Percentiles rank a stretch among this genome's conserved stretches.
These are phyloP conservation scores for Melangyna quadrimaculata DNA, from an alignment of 2,888 invertebrate genomes.

Conservation along the genomic window DNA sequence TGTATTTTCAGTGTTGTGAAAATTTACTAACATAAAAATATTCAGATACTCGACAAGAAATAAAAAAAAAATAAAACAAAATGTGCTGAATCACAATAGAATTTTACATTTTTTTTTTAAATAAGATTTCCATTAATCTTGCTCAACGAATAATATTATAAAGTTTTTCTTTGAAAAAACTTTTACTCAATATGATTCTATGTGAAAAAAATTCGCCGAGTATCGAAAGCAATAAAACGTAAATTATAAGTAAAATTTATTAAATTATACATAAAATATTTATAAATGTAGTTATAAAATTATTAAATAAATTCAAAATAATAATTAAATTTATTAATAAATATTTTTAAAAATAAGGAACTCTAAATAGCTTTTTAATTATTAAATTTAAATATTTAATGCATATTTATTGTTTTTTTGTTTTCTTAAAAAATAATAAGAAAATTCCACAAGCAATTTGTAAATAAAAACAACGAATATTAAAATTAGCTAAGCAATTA, in stretches of 20 bases:
- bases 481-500: conserved; percentile 62
- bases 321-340: background rate
- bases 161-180: conserved; percentile 40
- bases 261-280: conserved; percentile 45
- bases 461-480: conserved; percentile 70
- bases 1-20: conserved; percentile 56
- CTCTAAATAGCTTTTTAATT: background rate
- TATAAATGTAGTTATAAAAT: conserved; percentile 17
- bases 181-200: conserved; percentile 71
- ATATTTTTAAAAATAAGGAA: background rate
- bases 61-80: background rate
- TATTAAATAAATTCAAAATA: conserved; percentile 9
- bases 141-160: conserved; percentile 78
- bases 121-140: conserved; percentile 75
- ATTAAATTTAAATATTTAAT: background rate
- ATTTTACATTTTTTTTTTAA: background rate
- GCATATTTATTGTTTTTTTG: background rate
- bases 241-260: conserved; percentile 72
- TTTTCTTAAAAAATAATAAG: background rate
- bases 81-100: conserved; percentile 24
- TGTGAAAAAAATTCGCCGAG: conserved; percentile 76
- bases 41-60: conserved; percentile 56
- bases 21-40: background rate
- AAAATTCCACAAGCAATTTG: conserved; percentile 51
- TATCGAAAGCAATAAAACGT: conserved; percentile 82